Percentiles rank a stretch among this genome's conserved stretches.
Conservation (phyloP, 2,113 vertebrate species). For the Poecile atricapillus region DNA sequence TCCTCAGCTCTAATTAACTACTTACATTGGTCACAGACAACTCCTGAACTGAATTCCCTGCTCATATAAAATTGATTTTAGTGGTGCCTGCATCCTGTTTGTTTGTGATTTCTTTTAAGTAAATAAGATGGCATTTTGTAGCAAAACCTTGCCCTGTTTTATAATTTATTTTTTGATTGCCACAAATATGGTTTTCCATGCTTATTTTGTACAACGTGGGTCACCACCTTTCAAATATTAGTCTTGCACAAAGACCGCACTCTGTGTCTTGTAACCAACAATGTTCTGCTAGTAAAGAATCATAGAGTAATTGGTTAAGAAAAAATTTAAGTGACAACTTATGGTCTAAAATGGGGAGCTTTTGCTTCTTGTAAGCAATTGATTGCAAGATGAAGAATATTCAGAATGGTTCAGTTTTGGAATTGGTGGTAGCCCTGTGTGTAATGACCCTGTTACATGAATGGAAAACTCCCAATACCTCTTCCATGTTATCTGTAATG, state of each 20-base stretch:
- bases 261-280: background rate
- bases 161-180: background rate
- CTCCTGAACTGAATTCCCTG: background rate
- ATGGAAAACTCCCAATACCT: background rate
- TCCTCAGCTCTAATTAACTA: slow-evolving; percentile 56
- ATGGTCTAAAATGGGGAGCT: background rate
- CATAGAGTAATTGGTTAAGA: background rate
- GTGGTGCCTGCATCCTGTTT: slow-evolving; percentile 17
- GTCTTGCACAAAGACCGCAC: background rate
- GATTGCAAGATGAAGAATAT: background rate
- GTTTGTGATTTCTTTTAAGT: slow-evolving; percentile 3
- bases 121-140: slow-evolving; percentile 25
- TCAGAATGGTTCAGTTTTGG: background rate
- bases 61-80: background rate
- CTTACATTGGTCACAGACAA: background rate
- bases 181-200: slow-evolving; percentile 4
- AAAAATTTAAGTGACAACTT: background rate
- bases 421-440: slow-evolving; percentile 2
- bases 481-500: background rate
- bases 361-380: background rate
- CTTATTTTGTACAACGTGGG: background rate
- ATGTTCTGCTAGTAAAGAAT: background rate
- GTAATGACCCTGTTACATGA: background rate
- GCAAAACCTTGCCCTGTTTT: background rate
- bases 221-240: slow-evolving; percentile 16